Percentiles rank a stretch among this genome's conserved stretches.
Conservation (phyloP, 1,140 invertebrate genomes). For the Caerostris darwini region DNA sequence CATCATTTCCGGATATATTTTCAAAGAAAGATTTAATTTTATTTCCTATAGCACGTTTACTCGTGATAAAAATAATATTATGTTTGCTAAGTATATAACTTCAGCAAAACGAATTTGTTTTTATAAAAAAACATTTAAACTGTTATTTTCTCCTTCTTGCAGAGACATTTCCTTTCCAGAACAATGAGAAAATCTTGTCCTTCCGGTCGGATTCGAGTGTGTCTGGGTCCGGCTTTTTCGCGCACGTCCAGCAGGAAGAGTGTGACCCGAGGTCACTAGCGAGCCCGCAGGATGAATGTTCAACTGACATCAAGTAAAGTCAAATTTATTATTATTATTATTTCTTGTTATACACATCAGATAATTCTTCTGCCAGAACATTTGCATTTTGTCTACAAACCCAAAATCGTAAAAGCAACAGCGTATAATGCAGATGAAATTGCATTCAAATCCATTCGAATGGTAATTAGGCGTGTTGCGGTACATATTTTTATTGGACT, state of each 20-base stretch:
- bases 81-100: neutral
- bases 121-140: neutral
- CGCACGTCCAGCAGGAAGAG: conserved; percentile 77
- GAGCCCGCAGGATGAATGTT: conserved; percentile 53
- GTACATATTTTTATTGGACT: too few species aligned
- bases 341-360: neutral
- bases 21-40: too few species aligned
- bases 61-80: too few species aligned
- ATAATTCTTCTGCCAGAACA: too few species aligned
- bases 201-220: conserved; percentile 76
- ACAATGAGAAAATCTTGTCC: conserved; percentile 65
- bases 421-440: too few species aligned
- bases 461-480: too few species aligned
- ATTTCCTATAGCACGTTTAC: too few species aligned
- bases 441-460: too few species aligned
- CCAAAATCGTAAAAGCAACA: too few species aligned
- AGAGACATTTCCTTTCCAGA: conserved; percentile 77
- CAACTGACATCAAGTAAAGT: conserved; percentile 23
- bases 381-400: too few species aligned
- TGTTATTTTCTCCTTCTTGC: neutral
- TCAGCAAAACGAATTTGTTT: neutral
- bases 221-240: conserved; percentile 70
- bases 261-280: conserved; percentile 59
- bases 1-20: too few species aligned
- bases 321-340: neutral